Conservation (phyloP, 1,140 invertebrate species). For the Rhyacophila brunnea region DNA sequence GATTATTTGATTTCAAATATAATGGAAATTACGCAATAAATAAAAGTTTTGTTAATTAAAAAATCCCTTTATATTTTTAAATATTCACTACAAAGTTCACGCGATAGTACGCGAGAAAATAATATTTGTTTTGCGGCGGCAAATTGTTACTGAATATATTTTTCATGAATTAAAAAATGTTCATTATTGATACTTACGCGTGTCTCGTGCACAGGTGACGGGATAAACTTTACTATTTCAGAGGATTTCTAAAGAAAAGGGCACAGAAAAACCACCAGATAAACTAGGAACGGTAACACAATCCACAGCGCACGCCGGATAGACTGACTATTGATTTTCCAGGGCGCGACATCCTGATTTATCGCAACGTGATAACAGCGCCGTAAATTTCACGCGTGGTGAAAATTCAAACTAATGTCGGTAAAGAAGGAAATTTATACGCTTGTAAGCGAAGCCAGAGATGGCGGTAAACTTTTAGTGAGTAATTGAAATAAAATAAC, state of each 20-base stretch:
- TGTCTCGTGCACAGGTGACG: background rate
- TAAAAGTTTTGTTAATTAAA: too few relatives aligned
- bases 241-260: background rate
- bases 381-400: background rate
- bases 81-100: too few relatives aligned
- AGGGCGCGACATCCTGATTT: constrained; percentile 22
- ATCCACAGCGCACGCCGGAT: constrained; percentile 13
- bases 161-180: too few relatives aligned
- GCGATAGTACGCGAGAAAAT: too few relatives aligned
- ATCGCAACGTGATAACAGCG: constrained; percentile 3
- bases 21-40: too few relatives aligned
- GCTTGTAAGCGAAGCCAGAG: background rate
- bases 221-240: background rate
- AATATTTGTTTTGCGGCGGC: too few relatives aligned
- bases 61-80: too few relatives aligned
- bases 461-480: too few relatives aligned
- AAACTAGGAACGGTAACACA: constrained; percentile 4
- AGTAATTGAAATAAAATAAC: too few relatives aligned
- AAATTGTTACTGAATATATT: too few relatives aligned
- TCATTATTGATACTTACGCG: background rate
- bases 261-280: background rate
- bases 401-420: constrained; percentile 13
- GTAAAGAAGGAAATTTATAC: constrained; percentile 4
- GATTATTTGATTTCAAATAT: too few relatives aligned
- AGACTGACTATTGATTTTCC: constrained; percentile 21